Evolutionary conservation across 2,113 vertebrate genomes (phyloP).

Genomic region (Pantherophis guttatus): DNA sequence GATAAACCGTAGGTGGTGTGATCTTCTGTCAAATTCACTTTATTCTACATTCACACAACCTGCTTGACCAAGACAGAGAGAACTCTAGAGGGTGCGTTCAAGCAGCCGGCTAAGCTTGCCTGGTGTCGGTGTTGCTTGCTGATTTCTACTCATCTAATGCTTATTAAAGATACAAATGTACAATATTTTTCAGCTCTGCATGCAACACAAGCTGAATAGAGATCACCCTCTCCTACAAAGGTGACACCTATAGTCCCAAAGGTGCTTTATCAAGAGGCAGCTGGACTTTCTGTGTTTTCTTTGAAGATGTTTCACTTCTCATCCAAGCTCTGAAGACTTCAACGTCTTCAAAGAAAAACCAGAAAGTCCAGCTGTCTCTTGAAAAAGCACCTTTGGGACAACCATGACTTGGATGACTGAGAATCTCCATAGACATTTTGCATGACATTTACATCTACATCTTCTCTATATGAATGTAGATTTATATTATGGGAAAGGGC

Average conservation of each 20-base stretch:
- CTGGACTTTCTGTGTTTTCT: too few species aligned
- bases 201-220: background rate
- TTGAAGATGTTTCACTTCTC: too few species aligned
- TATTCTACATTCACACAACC: background rate
- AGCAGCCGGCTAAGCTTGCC: background rate
- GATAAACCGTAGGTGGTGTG: background rate
- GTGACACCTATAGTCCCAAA: background rate
- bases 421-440: too few species aligned
- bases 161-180: background rate
- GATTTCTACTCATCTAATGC: background rate
- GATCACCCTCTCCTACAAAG: background rate
- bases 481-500: background rate
- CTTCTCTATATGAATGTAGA: background rate
- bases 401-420: too few species aligned
- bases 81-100: background rate
- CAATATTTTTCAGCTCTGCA: background rate
- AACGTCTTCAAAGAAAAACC: too few species aligned
- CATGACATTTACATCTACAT: background rate
- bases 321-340: too few species aligned
- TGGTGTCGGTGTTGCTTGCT: background rate
- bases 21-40: background rate
- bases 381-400: too few species aligned
- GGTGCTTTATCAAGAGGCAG: too few species aligned
- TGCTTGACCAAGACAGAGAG: background rate
- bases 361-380: too few species aligned